These are phyloP conservation scores for Pimpla rufipes DNA, from an alignment of 2,888 invertebrate genomes.

Conservation along the genomic window DNA sequence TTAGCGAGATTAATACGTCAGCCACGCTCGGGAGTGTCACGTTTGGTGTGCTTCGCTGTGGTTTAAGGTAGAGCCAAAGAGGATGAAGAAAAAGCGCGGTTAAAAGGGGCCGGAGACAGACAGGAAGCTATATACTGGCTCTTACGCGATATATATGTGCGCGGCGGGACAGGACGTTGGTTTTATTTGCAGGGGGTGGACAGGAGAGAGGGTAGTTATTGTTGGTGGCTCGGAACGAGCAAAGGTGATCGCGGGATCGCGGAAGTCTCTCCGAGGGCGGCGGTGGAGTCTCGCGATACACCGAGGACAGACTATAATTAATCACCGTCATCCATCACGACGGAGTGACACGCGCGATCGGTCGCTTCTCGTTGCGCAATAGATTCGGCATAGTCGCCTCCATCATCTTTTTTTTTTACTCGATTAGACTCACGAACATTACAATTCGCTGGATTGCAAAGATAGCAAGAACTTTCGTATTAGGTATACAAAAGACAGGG, in stretches of 20 bases:
- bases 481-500: not conserved
- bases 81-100: constrained; percentile 24
- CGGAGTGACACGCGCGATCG: constrained; percentile 78
- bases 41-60: constrained; percentile 30
- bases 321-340: constrained; percentile 83
- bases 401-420: constrained; percentile 17
- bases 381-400: constrained; percentile 48
- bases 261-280: constrained; percentile 19
- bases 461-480: constrained; percentile 27
- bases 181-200: constrained; percentile 48
- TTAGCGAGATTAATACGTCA: constrained; percentile 72
- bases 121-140: not conserved
- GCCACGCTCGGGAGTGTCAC: constrained; percentile 41
- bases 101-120: constrained; percentile 16
- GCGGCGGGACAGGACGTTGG: constrained; percentile 7
- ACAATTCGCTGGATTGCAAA: constrained; percentile 20
- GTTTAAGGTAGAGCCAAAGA: constrained; percentile 37
- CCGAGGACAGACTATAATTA: constrained; percentile 81
- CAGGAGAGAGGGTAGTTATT: constrained; percentile 19
- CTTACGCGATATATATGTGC: not conserved
- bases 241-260: constrained; percentile 34
- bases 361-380: constrained; percentile 63
- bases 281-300: constrained; percentile 44
- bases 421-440: not conserved
- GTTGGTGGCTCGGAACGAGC: constrained; percentile 24